Evolutionary conservation across 2,113 vertebrate genomes (phyloP), one percentile per base, ranked within the genome.

Genomic region (Triplophysa dalaica): DNA sequence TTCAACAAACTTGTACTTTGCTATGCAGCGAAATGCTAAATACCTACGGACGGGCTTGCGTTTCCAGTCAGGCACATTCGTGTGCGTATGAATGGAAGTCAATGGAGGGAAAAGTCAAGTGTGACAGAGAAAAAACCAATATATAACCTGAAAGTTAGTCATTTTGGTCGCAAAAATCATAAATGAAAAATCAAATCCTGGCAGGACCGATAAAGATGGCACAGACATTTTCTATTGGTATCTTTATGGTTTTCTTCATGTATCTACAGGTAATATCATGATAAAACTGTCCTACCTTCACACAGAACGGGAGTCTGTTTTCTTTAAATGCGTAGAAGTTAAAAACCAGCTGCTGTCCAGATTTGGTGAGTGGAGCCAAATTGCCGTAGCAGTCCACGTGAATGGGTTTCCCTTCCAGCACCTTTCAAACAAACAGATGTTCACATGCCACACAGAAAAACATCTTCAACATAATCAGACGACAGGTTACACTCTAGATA

Each of bases 291-390:
- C 22, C 89, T 96, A 99, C 98, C 96, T 99, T 99, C 83, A 99
- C 96, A 87, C 95, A 96, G 90, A 99, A 98, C 48, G 98, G 98
- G 87, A 99, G 92, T 89, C 98, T 95, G 87, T 99, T 99, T 93
- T 99, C 98, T 91, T 98, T 98, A 93, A 99, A 99, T 88, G 98
- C 95, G 86, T 96, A 99, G 89, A 99, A 99, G 93, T 98, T 98
- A 80, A 99, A 97, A 90, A 96, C 92, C 83, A 99, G 94, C 77
- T 97, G 98, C 82, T 99, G 98, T 89, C 96, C 96, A 84, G 94
- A 93, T 95, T 98, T 99, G 77, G 93, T 95, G 84, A 99, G 93
- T 84, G 98, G 96, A 63, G 95, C 91, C 84, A 99, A 85, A 87
- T 99, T 99, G 87, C 98, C 98, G 26, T 99, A 99, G 89, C 98